A percentile compares a stretch with the other conserved stretches of the same genome.
These are phyloP conservation scores for Argopecten irradians DNA, from an alignment of 1,140 invertebrate genomes.

Conservation along the genomic window DNA sequence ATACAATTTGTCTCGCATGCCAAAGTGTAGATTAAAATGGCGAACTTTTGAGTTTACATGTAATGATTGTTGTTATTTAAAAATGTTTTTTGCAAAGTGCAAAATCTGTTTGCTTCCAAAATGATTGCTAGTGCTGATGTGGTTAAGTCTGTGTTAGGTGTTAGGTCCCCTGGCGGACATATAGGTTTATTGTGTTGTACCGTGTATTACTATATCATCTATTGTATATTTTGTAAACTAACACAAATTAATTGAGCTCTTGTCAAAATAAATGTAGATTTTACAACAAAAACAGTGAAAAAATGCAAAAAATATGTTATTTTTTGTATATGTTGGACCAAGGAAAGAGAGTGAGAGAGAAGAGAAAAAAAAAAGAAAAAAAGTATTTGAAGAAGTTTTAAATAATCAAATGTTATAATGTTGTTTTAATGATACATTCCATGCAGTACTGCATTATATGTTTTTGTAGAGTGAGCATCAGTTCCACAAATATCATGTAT, in stretches of 20 bases:
- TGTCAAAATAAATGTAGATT: slow-evolving; percentile 19
- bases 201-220: slow-evolving; percentile 4
- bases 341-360: background rate
- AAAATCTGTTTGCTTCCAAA: slow-evolving; percentile 22
- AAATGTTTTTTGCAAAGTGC: slow-evolving; percentile 21
- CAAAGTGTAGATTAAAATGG: background rate
- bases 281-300: slow-evolving; percentile 5
- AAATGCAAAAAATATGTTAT: slow-evolving; percentile 23
- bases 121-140: slow-evolving; percentile 6
- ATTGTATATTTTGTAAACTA: slow-evolving; percentile 23
- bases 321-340: background rate
- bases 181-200: background rate
- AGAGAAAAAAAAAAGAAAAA: background rate
- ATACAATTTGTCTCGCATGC: slow-evolving; percentile 7
- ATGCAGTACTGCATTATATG: slow-evolving; percentile 4
- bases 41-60: background rate
- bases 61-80: slow-evolving; percentile 23
- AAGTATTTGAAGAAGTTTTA: background rate
- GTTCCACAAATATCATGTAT: background rate
- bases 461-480: slow-evolving; percentile 17
- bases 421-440: slow-evolving; percentile 18
- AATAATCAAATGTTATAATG: background rate
- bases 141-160: background rate
- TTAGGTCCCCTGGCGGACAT: background rate
- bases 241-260: slow-evolving; percentile 22